phyloP scores from a whole-genome alignment of 1,140 invertebrate genomes.

The Zaprionus davidi region DNA sequence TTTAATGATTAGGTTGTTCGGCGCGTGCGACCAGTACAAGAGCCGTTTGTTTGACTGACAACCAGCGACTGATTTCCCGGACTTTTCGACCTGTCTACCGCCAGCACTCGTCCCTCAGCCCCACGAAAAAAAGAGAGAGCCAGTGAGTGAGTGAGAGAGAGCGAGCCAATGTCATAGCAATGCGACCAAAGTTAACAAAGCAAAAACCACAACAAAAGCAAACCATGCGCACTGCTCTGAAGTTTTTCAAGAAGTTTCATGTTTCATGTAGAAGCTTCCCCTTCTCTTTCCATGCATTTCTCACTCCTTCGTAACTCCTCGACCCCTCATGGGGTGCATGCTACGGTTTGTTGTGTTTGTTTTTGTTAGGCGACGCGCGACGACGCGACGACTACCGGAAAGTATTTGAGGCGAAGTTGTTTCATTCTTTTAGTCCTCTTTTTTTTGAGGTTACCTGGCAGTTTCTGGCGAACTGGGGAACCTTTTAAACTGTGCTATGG shows the following conservation, averaged over 20 bases:
- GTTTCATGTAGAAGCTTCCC: conserved; percentile 28
- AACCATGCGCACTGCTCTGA: conserved; percentile 73
- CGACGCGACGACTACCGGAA: conserved; percentile 58
- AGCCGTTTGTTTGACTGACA: conserved; percentile 76
- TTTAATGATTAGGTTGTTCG: conserved; percentile 8
- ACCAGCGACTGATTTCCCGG: conserved; percentile 60
- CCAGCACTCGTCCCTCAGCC: not conserved
- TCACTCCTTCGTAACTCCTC: not conserved
- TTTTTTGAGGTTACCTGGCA: conserved; percentile 67
- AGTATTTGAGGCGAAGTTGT: conserved; percentile 67
- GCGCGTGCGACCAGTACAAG: conserved; percentile 25
- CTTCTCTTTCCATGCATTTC: not conserved
- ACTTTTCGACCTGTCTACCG: conserved; percentile 26
- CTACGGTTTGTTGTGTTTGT: conserved; percentile 35
- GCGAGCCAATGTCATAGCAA: conserved; percentile 77
- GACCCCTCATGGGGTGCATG: not conserved
- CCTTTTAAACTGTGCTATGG: conserved; percentile 56
- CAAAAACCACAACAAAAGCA: conserved; percentile 79
- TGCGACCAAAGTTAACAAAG: conserved; percentile 77
- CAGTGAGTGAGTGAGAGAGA: not conserved
- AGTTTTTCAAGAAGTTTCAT: conserved; percentile 73
- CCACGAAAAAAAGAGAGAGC: not conserved
- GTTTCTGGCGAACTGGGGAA: conserved; percentile 44
- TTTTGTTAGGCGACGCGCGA: conserved; percentile 35
- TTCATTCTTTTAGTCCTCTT: conserved; percentile 29